A percentile compares a stretch with the other conserved stretches of the same genome.
Evolutionary conservation across 2,797 vertebrate species (phyloP).

Genomic region (Micrastur ruficollis): DNA sequence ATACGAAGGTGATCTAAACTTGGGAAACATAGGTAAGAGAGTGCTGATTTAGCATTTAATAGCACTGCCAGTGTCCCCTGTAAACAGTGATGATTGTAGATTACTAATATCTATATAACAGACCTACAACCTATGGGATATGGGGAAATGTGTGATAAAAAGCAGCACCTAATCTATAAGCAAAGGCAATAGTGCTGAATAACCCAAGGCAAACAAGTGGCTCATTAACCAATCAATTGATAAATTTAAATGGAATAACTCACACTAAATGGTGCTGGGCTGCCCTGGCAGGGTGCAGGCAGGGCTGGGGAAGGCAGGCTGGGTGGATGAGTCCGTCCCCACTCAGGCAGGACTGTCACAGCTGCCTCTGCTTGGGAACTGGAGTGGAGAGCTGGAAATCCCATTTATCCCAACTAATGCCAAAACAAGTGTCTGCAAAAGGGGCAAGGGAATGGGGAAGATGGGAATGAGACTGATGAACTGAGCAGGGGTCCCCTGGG

Average conservation of each 20-base stretch:
- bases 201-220: slow-evolving; percentile 34
- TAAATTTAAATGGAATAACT: slow-evolving; percentile 10
- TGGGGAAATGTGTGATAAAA: background rate
- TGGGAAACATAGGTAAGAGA: background rate
- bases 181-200: background rate
- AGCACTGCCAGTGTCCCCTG: background rate
- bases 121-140: background rate
- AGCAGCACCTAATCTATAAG: background rate
- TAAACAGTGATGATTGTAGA: background rate
- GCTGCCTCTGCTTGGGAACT: background rate
- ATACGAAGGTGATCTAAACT: background rate
- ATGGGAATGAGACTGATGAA: background rate
- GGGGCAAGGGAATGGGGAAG: background rate
- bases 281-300: background rate
- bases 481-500: background rate
- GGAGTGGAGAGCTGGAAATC: background rate
- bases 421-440: background rate
- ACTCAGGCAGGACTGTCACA: background rate
- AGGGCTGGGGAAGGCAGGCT: background rate
- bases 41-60: background rate
- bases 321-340: rapidly evolving
- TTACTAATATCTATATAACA: background rate
- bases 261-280: background rate
- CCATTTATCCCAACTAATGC: background rate
- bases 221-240: slow-evolving; percentile 44